phyloP scores from a whole-genome alignment of 64 coral and sea anemone species.

The Montipora efflorescens region DNA sequence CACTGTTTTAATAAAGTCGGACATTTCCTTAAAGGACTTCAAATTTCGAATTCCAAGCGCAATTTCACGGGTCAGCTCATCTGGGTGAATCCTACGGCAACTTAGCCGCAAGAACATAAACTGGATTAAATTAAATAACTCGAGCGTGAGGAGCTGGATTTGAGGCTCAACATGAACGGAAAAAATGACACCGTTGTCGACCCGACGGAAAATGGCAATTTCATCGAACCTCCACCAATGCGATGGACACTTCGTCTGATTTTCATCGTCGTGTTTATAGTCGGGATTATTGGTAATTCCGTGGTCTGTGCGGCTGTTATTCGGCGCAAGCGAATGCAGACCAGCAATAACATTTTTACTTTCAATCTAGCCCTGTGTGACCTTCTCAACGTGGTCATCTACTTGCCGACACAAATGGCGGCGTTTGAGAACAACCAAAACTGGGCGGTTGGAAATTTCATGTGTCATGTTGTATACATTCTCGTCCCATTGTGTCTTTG shows the following conservation, averaged over 20 bases:
- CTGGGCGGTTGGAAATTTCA: constrained; percentile 90
- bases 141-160: not conserved
- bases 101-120: constrained; percentile 1
- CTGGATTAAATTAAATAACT: not conserved
- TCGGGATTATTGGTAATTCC: constrained; percentile 80
- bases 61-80: constrained; percentile 46
- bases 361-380: constrained; percentile 92
- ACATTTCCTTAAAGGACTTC: not conserved
- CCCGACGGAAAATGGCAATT: constrained; percentile 31
- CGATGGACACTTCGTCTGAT: constrained; percentile 81
- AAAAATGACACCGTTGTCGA: not conserved
- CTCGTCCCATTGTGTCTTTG: constrained; percentile 85
- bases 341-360: constrained; percentile 88
- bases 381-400: constrained; percentile 82
- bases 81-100: not conserved
- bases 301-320: constrained; percentile 85
- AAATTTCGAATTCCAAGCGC: not conserved
- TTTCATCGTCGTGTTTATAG: constrained; percentile 75
- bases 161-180: not conserved
- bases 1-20: not conserved
- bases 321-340: constrained; percentile 77
- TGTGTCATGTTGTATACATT: constrained; percentile 84
- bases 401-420: constrained; percentile 91
- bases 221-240: constrained; percentile 72
- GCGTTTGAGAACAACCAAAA: constrained; percentile 95